Evolutionary conservation across 2,113 vertebrate species (phyloP).

Genomic region (Psophia crepitans): DNA sequence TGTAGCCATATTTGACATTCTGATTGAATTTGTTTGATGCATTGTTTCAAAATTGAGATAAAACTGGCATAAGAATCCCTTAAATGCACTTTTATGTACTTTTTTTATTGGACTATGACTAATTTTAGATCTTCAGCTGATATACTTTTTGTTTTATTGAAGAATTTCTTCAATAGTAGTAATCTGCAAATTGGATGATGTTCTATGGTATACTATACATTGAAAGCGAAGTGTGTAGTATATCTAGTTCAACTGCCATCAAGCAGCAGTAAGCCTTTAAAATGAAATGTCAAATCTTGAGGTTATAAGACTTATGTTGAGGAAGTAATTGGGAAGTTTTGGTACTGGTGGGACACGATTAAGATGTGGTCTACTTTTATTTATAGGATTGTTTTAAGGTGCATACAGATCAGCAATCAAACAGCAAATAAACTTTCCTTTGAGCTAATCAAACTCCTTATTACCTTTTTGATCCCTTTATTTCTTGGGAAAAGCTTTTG

Average conservation of each 20-base stretch:
- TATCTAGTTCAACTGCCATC: conserved; percentile 44
- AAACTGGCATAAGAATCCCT: conserved; percentile 72
- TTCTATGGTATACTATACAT: conserved; percentile 1
- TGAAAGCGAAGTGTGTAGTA: conserved; percentile 35
- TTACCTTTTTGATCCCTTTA: conserved; percentile 35
- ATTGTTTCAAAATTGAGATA: conserved; percentile 71
- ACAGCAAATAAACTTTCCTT: conserved; percentile 54
- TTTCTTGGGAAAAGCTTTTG: conserved; percentile 48
- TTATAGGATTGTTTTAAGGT: conserved; percentile 60
- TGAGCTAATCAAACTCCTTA: conserved; percentile 25
- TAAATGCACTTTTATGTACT: conserved; percentile 79
- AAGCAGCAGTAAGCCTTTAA: conserved; percentile 49
- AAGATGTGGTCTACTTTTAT: conserved; percentile 58
- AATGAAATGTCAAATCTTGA: conserved; percentile 35
- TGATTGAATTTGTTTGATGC: conserved; percentile 69
- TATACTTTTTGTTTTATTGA: conserved; percentile 63
- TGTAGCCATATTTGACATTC: conserved; percentile 68
- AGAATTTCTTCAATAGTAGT: conserved; percentile 58
- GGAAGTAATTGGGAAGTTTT: conserved; percentile 50
- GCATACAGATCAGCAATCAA: conserved; percentile 41
- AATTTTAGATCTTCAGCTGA: conserved; percentile 73
- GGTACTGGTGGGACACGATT: conserved; percentile 52
- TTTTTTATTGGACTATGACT: conserved; percentile 75
- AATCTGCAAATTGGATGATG: conserved; percentile 43
- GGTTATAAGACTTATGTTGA: conserved; percentile 4